Evolutionary conservation across 2,888 invertebrate genomes (phyloP).

Genomic region (Hypena proboscidalis): DNA sequence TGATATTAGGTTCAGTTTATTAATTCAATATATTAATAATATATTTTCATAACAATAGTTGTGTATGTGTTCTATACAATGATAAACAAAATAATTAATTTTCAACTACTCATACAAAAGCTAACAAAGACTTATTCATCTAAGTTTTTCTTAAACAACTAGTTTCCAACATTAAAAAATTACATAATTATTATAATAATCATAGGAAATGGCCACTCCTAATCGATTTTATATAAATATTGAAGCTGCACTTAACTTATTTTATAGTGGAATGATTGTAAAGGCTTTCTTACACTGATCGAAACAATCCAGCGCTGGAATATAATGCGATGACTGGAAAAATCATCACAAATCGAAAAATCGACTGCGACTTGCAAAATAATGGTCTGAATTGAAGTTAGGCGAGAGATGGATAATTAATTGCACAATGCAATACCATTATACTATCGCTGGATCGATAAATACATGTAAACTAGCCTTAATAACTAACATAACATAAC

Average conservation of each 20-base stretch:
- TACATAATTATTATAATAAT: constrained; percentile 32
- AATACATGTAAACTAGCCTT: too few relatives aligned
- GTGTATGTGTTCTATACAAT: constrained; percentile 35
- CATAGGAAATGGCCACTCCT: constrained; percentile 47
- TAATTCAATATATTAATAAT: constrained; percentile 34
- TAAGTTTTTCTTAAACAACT: constrained; percentile 21
- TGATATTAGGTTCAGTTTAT: constrained; percentile 23
- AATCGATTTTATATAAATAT: constrained; percentile 33
- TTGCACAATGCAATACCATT: too few relatives aligned
- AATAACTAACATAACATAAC: too few relatives aligned
- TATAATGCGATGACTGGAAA: too few relatives aligned
- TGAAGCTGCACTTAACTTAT: constrained; percentile 42
- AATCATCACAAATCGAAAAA: too few relatives aligned
- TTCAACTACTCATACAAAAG: constrained; percentile 29
- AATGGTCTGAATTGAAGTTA: too few relatives aligned
- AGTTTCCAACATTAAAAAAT: constrained; percentile 28
- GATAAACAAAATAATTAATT: constrained; percentile 39
- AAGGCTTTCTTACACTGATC: too few relatives aligned
- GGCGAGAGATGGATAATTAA: too few relatives aligned
- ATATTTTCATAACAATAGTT: constrained; percentile 38
- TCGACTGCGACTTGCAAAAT: too few relatives aligned
- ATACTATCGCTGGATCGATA: too few relatives aligned
- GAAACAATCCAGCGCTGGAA: too few relatives aligned
- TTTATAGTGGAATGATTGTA: constrained; percentile 45
- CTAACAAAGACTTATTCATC: constrained; percentile 31